Evolutionary conservation across 1,140 invertebrate species (phyloP).

Genomic region (Eciton burchellii): DNA sequence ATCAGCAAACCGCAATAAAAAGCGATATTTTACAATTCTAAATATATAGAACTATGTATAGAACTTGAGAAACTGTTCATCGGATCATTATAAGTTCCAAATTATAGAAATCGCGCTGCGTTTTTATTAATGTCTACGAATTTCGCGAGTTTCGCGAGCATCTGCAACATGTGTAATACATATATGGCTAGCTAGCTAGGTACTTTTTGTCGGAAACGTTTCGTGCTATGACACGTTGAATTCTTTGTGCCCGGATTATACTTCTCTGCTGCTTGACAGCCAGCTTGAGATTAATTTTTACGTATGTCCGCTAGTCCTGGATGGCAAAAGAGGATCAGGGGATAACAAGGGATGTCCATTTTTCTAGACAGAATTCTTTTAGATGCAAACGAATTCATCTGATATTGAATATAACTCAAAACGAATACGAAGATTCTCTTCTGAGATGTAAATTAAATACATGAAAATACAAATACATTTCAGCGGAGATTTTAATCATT

Average conservation of each 20-base stretch:
- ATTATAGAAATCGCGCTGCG: conserved; percentile 10
- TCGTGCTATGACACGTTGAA: conserved; percentile 26
- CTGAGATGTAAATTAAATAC: conserved; percentile 11
- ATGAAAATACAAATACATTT: conserved; percentile 4
- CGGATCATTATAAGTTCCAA: not conserved
- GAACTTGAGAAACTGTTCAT: conserved; percentile 7
- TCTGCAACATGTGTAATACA: conserved; percentile 25
- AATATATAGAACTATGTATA: not conserved
- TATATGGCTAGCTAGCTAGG: conserved; percentile 19
- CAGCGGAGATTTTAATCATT: conserved; percentile 23
- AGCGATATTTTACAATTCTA: conserved; percentile 26
- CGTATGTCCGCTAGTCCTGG: not conserved
- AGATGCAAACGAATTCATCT: not conserved
- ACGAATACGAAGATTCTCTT: not conserved
- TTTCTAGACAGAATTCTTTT: conserved; percentile 1
- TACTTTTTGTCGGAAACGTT: conserved; percentile 8
- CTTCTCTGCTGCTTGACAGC: conserved; percentile 45
- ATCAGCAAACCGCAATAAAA: not conserved
- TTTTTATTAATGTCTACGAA: conserved; percentile 40
- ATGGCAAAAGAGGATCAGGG: conserved; percentile 22
- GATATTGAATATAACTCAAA: conserved; percentile 12
- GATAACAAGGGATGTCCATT: not conserved
- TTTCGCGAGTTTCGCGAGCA: conserved; percentile 19
- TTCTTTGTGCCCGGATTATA: conserved; percentile 44
- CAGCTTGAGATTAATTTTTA: conserved; percentile 56